phyloP scores from a whole-genome alignment of 2,888 invertebrate species.

The Himalopsyche japonica region DNA sequence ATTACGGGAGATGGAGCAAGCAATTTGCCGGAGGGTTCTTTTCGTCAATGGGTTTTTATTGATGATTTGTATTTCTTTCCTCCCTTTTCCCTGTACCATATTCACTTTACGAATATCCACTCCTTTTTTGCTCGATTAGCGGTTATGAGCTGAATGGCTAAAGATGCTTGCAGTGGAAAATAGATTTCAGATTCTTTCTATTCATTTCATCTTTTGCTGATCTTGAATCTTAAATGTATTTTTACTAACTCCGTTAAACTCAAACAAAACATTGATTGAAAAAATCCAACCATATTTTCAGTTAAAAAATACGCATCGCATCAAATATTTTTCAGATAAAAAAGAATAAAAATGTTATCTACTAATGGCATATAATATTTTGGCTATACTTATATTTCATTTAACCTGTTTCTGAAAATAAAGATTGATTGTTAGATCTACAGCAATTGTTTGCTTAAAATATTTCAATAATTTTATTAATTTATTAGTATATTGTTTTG shows the following conservation, averaged over 20 bases:
- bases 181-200: not conserved
- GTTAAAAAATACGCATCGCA: too few relatives aligned
- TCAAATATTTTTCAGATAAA: too few relatives aligned
- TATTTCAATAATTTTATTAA: too few relatives aligned
- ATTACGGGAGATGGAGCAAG: slow-evolving; percentile 31
- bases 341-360: too few relatives aligned
- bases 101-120: slow-evolving; percentile 1
- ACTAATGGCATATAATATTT: too few relatives aligned
- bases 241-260: not conserved
- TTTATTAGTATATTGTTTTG: too few relatives aligned
- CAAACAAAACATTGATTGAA: too few relatives aligned
- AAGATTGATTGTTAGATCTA: too few relatives aligned
- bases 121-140: slow-evolving; percentile 29
- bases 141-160: slow-evolving; percentile 22
- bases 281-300: too few relatives aligned
- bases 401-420: too few relatives aligned
- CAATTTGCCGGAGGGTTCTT: slow-evolving; percentile 29
- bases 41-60: slow-evolving; percentile 36
- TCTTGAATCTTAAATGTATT: not conserved
- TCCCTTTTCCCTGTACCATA: not conserved
- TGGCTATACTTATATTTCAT: too few relatives aligned
- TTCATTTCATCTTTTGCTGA: not conserved
- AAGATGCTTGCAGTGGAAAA: slow-evolving; percentile 9
- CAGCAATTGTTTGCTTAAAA: too few relatives aligned
- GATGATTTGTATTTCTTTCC: slow-evolving; percentile 33